phyloP scores from a whole-genome alignment of 2,888 invertebrate genomes.

The Dioctria rufipes region DNA sequence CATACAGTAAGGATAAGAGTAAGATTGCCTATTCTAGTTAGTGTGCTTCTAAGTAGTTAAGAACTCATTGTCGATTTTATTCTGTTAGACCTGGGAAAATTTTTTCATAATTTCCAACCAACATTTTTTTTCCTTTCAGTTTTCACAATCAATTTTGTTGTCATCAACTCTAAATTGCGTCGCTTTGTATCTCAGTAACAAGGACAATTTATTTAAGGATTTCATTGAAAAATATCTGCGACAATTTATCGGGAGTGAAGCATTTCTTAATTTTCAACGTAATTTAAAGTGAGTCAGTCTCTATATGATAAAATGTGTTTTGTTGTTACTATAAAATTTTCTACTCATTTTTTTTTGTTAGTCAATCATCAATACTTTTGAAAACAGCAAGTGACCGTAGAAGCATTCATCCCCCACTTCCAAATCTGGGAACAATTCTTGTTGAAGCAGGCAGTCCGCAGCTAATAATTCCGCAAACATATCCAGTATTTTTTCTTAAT shows the following conservation, averaged over 20 bases:
- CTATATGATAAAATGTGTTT: no score
- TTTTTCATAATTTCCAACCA: no score
- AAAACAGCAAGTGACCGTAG: slow-evolving; percentile 64
- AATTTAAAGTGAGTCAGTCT: slow-evolving; percentile 63
- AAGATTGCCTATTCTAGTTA: no score
- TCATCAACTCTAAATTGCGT: slow-evolving; percentile 66
- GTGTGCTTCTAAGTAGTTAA: no score
- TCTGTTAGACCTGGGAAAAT: no score
- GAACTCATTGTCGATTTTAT: no score
- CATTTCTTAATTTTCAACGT: slow-evolving; percentile 63
- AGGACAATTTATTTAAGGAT: slow-evolving; percentile 63
- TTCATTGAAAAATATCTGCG: slow-evolving; percentile 66
- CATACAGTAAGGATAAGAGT: no score
- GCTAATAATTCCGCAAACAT: slow-evolving; percentile 66
- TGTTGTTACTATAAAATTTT: no score
- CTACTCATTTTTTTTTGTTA: slow-evolving; percentile 53
- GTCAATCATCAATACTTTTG: slow-evolving; percentile 66
- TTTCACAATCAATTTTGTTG: slow-evolving; percentile 68
- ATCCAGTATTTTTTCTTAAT: slow-evolving; percentile 67
- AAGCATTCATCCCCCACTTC: slow-evolving; percentile 66
- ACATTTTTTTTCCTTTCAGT: slow-evolving; percentile 62
- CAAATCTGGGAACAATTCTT: slow-evolving; percentile 68
- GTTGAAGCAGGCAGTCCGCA: slow-evolving; percentile 66
- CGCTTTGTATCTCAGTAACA: slow-evolving; percentile 64
- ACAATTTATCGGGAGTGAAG: slow-evolving; percentile 65